phyloP scores from a whole-genome alignment of 2,888 invertebrate genomes.

The Monochamus alternatus region DNA sequence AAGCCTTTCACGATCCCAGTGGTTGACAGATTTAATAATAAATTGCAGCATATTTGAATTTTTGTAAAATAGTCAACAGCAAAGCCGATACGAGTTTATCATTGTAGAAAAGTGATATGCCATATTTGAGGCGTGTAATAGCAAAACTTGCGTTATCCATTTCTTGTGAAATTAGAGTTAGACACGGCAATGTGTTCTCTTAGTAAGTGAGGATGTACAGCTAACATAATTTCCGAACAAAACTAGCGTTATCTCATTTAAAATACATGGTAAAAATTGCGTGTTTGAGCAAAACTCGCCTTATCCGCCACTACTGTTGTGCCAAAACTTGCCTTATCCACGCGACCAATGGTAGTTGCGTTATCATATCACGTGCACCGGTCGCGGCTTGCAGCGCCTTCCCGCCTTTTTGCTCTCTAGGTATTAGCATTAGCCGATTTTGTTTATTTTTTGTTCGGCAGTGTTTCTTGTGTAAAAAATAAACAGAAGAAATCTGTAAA shows the following conservation, averaged over 20 bases:
- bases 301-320: not conserved
- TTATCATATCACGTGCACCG: slow-evolving; percentile 2
- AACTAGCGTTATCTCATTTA: not conserved
- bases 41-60: too few species aligned
- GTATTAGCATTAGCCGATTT: not conserved
- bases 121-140: not conserved
- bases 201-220: slow-evolving; percentile 6
- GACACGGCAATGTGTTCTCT: not conserved
- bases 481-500: not conserved
- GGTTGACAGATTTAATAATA: too few species aligned
- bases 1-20: too few species aligned
- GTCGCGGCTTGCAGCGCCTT: not conserved
- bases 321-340: slow-evolving; percentile 7
- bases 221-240: not conserved
- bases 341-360: slow-evolving; percentile 4
- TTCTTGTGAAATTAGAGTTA: not conserved
- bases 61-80: too few species aligned
- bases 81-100: too few species aligned
- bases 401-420: not conserved
- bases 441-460: slow-evolving; percentile 4
- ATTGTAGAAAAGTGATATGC: too few species aligned
- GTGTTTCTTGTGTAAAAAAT: not conserved
- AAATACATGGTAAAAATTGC: slow-evolving; percentile 1
- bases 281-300: slow-evolving; percentile 3
- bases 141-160: slow-evolving; percentile 4